Conservation (phyloP, 2,888 invertebrate genomes). For the Drosophila acutilabella region DNA sequence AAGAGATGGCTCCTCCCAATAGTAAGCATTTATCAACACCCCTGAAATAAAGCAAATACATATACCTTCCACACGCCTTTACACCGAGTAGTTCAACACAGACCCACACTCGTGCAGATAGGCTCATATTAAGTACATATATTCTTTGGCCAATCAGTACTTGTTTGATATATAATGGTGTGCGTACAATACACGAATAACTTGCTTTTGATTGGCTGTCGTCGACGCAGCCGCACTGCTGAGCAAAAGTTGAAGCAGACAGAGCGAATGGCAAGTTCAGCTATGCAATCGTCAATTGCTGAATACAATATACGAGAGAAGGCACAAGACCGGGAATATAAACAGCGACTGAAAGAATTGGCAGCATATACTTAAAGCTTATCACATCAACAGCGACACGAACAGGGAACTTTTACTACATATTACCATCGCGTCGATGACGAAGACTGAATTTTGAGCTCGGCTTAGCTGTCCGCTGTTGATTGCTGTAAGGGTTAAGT, state of each 20-base stretch:
- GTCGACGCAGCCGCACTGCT: slow-evolving; percentile 41
- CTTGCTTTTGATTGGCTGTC: slow-evolving; percentile 37
- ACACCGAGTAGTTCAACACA: background rate
- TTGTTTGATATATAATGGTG: slow-evolving; percentile 24
- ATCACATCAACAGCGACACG: slow-evolving; percentile 31
- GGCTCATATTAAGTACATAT: background rate
- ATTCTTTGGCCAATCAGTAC: slow-evolving; percentile 37
- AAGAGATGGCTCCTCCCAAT: slow-evolving; percentile 55
- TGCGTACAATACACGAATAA: slow-evolving; percentile 26
- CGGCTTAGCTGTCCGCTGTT: slow-evolving; percentile 43
- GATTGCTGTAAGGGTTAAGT: slow-evolving; percentile 70
- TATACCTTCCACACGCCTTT: slow-evolving; percentile 42
- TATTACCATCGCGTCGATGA: slow-evolving; percentile 24
- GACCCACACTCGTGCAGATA: slow-evolving; percentile 2
- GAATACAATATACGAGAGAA: slow-evolving; percentile 41
- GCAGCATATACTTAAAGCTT: slow-evolving; percentile 21
- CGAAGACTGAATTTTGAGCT: slow-evolving; percentile 51
- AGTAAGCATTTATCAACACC: slow-evolving; percentile 22
- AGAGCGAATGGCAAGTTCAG: slow-evolving; percentile 36
- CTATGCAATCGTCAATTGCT: slow-evolving; percentile 38
- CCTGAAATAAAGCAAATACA: slow-evolving; percentile 8
- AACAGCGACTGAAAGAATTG: slow-evolving; percentile 6
- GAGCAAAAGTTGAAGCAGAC: background rate
- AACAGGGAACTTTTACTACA: slow-evolving; percentile 5
- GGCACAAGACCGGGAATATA: background rate